These are phyloP conservation scores for Hippopotamyrus pictus DNA, from an alignment of 2,797 vertebrate genomes.

Conservation along the genomic window DNA sequence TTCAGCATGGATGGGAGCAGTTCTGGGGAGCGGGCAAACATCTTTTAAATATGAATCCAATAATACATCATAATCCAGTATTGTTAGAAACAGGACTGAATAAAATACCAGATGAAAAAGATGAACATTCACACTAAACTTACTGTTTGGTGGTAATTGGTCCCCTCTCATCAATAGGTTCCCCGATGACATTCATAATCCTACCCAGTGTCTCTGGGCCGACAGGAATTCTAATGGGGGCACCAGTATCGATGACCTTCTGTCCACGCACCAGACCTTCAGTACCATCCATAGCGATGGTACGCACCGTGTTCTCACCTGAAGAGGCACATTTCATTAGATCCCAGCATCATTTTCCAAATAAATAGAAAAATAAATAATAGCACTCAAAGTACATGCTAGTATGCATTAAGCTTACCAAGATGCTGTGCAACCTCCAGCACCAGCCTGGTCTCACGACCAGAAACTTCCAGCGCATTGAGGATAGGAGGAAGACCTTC, in stretches of 20 bases:
- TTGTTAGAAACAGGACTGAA: background rate
- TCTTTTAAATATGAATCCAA: background rate
- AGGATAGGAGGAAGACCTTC: constrained; percentile 92
- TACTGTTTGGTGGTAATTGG: constrained; percentile 92
- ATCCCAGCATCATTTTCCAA: background rate
- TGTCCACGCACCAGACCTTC: constrained; percentile 93
- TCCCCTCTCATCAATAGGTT: constrained; percentile 92
- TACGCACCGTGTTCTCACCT: constrained; percentile 94
- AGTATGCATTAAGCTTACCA: constrained; percentile 51
- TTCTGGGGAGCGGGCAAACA: constrained; percentile 51
- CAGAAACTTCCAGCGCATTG: constrained; percentile 86
- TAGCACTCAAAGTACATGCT: background rate
- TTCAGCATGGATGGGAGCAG: constrained; percentile 89
- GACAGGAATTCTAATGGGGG: constrained; percentile 94
- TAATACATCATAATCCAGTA: background rate
- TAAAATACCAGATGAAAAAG: background rate
- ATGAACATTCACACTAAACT: constrained; percentile 42
- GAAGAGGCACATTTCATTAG: background rate
- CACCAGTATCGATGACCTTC: constrained; percentile 85
- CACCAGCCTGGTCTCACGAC: constrained; percentile 82
- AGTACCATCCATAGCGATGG: constrained; percentile 95
- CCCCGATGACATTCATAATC: constrained; percentile 97
- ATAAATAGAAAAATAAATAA: no score
- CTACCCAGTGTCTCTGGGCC: constrained; percentile 91
- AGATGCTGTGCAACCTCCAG: constrained; percentile 94